Evolutionary conservation across 2,888 invertebrate species (phyloP), one percentile per base, ranked within the genome.

Genomic region (Dioctria linearis): DNA sequence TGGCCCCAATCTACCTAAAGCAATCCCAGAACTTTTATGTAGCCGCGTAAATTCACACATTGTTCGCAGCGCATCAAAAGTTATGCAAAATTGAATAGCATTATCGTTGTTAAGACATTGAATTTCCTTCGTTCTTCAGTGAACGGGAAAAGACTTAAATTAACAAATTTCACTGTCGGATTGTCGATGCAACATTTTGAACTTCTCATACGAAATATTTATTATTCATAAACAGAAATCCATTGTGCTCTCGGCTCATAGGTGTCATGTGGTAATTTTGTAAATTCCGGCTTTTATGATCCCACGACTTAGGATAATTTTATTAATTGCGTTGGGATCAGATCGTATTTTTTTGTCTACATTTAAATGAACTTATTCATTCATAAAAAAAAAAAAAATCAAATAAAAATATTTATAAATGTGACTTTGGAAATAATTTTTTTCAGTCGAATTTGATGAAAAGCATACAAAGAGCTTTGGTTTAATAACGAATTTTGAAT

Each of bases 101-200:
- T 61, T 46, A 25, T 25, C 25, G 25, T 61, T 5, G 61, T 61
- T 61, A 39, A 61, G 61, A 61, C 61, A 61, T 61, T 61, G 61
- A 73, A 73, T 73, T 57, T 73, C 57, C 25, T 57, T 25, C 73
- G 37, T 57, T 73, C 59, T 49, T 39, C 73, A 59, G 73, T 73
- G 73, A 73, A 73, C 51, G 73, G 73, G 73, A 54, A 54, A 54
- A 73, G 59, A 39, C 40, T 59, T 73, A 57, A 73, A 57, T 73
- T 73, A 73, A 73, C 39, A 43, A 73, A 59, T 51, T 73, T 73
- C 73, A 73, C 73, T 73, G 42, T 57, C 73, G 73, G 59, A 40
- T 61, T 42, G 43, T 25, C 57, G 57, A 57, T 73, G 73, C 73
- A 73, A 57, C 40, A n/a, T 54, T 51, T 73, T 73, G 51, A 73